These are phyloP conservation scores for Ypsolopha scabrella DNA, from an alignment of 2,888 invertebrate species.

Conservation along the genomic window DNA sequence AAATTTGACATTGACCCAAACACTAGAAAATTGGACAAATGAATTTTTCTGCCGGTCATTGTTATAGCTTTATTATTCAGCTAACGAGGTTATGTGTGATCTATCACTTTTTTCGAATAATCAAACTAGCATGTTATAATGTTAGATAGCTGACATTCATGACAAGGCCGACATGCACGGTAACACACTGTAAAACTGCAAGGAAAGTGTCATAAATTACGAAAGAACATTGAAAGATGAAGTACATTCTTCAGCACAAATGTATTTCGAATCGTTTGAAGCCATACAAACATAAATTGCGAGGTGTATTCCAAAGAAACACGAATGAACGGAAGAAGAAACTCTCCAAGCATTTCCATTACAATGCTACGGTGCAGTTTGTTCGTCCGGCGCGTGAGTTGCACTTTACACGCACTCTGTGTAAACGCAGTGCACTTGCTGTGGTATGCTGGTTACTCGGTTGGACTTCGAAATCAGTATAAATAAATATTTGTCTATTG, in stretches of 20 bases:
- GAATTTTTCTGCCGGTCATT: background rate
- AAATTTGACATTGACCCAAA: slow-evolving; percentile 3
- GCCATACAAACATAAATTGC: too few relatives aligned
- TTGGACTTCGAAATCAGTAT: too few relatives aligned
- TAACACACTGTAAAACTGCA: background rate
- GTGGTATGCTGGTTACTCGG: too few relatives aligned
- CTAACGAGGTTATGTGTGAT: background rate
- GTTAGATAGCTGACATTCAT: background rate
- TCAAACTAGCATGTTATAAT: too few relatives aligned
- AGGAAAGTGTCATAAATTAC: too few relatives aligned
- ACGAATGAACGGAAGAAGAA: background rate
- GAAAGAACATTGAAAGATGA: too few relatives aligned
- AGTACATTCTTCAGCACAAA: too few relatives aligned
- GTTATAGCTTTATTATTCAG: background rate
- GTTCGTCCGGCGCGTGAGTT: background rate
- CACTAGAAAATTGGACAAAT: slow-evolving; percentile 1
- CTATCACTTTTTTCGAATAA: background rate
- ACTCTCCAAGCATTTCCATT: background rate
- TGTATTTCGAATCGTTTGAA: too few relatives aligned
- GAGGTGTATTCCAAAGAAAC: too few relatives aligned
- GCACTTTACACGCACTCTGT: background rate
- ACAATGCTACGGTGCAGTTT: background rate
- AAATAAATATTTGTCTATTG: too few relatives aligned
- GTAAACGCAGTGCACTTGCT: too few relatives aligned
- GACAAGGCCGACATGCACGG: background rate